Percentiles rank a stretch among this genome's conserved stretches.
phyloP scores from a whole-genome alignment of 2,797 vertebrate genomes.

The Coccyzus lansbergi region DNA sequence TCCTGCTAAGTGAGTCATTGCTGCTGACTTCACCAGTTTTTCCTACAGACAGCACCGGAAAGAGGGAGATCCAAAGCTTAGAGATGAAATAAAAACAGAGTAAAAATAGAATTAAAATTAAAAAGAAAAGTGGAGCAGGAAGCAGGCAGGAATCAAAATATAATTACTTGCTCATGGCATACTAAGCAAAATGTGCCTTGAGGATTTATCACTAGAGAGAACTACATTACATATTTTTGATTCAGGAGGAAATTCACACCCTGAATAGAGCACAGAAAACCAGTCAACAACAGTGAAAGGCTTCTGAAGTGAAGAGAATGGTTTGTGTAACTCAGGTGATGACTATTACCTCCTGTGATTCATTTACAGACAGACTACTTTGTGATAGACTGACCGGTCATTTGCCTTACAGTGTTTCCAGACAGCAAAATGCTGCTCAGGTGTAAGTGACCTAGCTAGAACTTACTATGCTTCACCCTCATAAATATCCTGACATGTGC shows the following conservation, averaged over 20 bases:
- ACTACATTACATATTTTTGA: background rate
- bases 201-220: background rate
- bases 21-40: constrained; percentile 51
- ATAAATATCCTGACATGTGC: background rate
- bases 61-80: constrained; percentile 17
- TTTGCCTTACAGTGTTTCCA: background rate
- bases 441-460: background rate
- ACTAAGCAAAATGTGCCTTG: background rate
- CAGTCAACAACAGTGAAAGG: background rate
- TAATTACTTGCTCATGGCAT: constrained; percentile 2
- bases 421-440: background rate
- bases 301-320: background rate
- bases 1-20: constrained; percentile 52
- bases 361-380: background rate
- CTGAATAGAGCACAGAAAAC: background rate
- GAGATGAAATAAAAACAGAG: constrained; percentile 18
- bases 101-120: background rate
- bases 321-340: background rate
- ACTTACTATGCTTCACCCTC: background rate
- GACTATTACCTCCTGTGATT: background rate
- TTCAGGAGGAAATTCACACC: background rate
- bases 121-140: background rate
- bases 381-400: background rate
- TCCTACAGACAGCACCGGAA: constrained; percentile 32
- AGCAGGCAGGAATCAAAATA: background rate